Evolutionary conservation across 2,797 vertebrate genomes (phyloP).

Genomic region (Gobio occitaniae): DNA sequence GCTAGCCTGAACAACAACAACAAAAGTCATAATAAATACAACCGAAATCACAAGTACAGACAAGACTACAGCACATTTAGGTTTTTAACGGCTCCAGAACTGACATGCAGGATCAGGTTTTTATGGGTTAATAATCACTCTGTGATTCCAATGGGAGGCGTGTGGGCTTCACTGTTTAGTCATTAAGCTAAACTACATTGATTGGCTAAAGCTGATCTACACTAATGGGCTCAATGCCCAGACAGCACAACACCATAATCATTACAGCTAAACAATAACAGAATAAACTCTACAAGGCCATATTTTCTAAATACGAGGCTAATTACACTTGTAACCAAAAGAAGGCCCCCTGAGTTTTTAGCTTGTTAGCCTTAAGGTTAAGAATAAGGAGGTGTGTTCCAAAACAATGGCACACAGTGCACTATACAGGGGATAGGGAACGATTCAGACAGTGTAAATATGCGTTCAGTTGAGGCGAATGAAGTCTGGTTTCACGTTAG

Average conservation of each 20-base stretch:
- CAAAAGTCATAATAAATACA: neutral
- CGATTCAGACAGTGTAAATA: too few species aligned
- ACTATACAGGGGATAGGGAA: too few species aligned
- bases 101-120: neutral
- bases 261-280: conserved; percentile 19
- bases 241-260: conserved; percentile 8
- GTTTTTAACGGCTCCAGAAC: neutral
- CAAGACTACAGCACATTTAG: neutral
- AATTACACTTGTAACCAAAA: neutral
- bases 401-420: too few species aligned
- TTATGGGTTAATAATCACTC: conserved; percentile 37
- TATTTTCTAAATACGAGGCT: neutral
- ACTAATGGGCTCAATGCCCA: conserved; percentile 22
- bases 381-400: too few species aligned
- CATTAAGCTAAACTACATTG: conserved; percentile 43
- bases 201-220: conserved; percentile 17
- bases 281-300: neutral
- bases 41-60: neutral
- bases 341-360: too few species aligned
- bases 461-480: too few species aligned
- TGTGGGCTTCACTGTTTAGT: conserved; percentile 30
- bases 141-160: conserved; percentile 32
- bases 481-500: too few species aligned
- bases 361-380: too few species aligned
- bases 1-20: neutral